These are phyloP conservation scores for Xestobium rufovillosum DNA, from an alignment of 2,888 invertebrate genomes.

Conservation along the genomic window DNA sequence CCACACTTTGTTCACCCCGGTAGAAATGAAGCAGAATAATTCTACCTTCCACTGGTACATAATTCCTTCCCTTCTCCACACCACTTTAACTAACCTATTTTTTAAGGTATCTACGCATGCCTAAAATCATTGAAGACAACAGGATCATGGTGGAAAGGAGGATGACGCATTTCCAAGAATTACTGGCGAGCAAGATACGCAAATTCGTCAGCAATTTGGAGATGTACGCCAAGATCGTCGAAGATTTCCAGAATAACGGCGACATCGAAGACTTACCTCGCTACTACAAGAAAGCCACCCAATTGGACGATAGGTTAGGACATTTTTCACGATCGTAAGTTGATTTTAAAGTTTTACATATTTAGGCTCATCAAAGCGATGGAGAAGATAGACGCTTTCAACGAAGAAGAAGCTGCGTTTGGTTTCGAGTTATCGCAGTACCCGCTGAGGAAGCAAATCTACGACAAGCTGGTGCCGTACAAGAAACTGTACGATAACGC, in stretches of 20 bases:
- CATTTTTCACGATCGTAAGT: constrained; percentile 4
- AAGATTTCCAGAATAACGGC: constrained; percentile 82
- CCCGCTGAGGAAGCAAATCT: constrained; percentile 69
- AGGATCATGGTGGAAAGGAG: constrained; percentile 72
- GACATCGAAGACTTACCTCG: constrained; percentile 74
- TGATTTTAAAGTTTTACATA: constrained; percentile 16
- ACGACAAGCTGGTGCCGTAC: constrained; percentile 76
- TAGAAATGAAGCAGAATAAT: constrained; percentile 84
- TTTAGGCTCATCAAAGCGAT: constrained; percentile 63
- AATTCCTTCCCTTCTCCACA: constrained; percentile 3
- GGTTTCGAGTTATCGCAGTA: constrained; percentile 85
- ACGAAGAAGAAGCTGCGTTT: constrained; percentile 83
- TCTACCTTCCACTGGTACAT: constrained; percentile 75
- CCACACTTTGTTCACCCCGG: constrained; percentile 67
- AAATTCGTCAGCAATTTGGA: constrained; percentile 79
- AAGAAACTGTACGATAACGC: constrained; percentile 85
- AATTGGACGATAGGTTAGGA: constrained; percentile 59
- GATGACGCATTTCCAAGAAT: constrained; percentile 77
- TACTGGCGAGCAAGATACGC: constrained; percentile 67
- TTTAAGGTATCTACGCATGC: constrained; percentile 65
- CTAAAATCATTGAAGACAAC: constrained; percentile 75
- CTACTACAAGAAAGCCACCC: constrained; percentile 74
- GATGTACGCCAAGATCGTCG: constrained; percentile 68
- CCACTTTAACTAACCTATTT: too few species aligned
- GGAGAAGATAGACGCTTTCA: constrained; percentile 77